A percentile compares a stretch with the other conserved stretches of the same genome.
These are phyloP conservation scores for Sitta europaea DNA, from an alignment of 2,113 vertebrate genomes.

Conservation along the genomic window DNA sequence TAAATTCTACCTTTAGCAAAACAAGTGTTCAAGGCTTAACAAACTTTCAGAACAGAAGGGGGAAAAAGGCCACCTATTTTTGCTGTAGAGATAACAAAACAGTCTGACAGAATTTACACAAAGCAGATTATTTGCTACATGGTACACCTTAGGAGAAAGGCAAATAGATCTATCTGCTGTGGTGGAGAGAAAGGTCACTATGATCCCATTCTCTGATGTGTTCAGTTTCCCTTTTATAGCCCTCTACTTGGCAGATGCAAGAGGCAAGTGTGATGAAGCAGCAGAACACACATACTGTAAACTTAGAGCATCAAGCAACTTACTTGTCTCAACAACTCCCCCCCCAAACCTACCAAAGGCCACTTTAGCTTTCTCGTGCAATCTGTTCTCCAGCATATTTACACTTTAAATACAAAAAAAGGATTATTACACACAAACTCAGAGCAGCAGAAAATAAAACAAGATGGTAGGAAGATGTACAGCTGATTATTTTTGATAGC, in stretches of 20 bases:
- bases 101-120: not conserved
- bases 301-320: not conserved
- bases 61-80: not conserved
- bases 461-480: not conserved
- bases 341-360: not conserved
- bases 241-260: not conserved
- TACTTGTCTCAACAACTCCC: not conserved
- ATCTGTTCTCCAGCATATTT: not conserved
- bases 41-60: not conserved
- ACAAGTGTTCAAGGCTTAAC: not conserved
- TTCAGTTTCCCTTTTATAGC: constrained; percentile 9
- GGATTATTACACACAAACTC: not conserved
- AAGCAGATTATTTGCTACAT: not conserved
- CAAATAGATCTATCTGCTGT: not conserved
- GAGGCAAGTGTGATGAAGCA: not conserved
- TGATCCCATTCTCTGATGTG: not conserved
- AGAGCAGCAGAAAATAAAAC: not conserved
- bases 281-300: not conserved
- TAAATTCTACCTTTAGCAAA: not conserved
- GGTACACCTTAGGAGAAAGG: not conserved
- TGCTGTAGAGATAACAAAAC: not conserved
- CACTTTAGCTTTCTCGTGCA: not conserved
- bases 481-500: not conserved
- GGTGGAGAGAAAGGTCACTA: not conserved
- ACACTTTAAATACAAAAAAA: not conserved